These are phyloP conservation scores for Medauroidea extradentata DNA, from an alignment of 1,140 invertebrate genomes.

Conservation along the genomic window DNA sequence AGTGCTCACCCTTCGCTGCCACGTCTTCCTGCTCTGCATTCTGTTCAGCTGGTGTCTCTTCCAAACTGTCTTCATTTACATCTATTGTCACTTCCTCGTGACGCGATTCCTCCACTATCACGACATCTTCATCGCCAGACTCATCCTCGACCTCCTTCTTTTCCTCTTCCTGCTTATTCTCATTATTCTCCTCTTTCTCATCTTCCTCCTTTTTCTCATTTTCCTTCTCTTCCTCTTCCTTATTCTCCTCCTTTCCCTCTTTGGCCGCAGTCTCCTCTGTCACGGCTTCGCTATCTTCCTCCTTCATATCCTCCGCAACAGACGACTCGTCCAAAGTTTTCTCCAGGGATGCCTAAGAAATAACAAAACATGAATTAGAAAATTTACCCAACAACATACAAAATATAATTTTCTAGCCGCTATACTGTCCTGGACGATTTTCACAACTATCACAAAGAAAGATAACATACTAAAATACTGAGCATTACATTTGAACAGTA, in stretches of 20 bases:
- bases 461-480: too few relatives aligned
- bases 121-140: conserved; percentile 27
- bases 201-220: conserved; percentile 42
- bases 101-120: conserved; percentile 29
- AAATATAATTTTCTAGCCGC: too few relatives aligned
- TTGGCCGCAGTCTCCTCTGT: conserved; percentile 13
- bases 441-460: background rate
- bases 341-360: conserved; percentile 28
- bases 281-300: conserved; percentile 8
- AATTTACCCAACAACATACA: too few relatives aligned
- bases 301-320: conserved; percentile 5
- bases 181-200: conserved; percentile 35
- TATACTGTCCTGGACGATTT: too few relatives aligned
- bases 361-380: background rate
- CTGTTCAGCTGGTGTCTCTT: conserved; percentile 22
- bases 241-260: background rate
- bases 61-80: too few relatives aligned
- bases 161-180: conserved; percentile 33
- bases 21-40: conserved; percentile 29
- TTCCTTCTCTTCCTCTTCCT: background rate
- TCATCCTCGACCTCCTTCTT: conserved; percentile 38
- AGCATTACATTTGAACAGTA: too few relatives aligned
- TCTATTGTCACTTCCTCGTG: conserved; percentile 29
- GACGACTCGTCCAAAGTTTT: background rate
- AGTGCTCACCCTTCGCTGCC: conserved; percentile 21